These are phyloP conservation scores for Odontocolon sp. DNA, from an alignment of 2,888 invertebrate genomes.

Conservation along the genomic window DNA sequence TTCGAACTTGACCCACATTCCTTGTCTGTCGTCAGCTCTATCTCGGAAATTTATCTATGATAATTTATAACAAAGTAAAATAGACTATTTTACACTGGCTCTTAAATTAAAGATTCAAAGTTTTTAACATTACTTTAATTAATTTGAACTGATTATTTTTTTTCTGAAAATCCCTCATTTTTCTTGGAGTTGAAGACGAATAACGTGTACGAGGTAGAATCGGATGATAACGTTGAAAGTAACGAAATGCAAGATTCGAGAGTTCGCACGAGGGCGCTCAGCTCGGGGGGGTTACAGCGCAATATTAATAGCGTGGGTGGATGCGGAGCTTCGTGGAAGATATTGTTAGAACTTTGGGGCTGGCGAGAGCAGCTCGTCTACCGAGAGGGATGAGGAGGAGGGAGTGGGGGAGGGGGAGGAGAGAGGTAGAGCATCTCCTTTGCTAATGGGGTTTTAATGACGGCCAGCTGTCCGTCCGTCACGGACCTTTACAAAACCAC, in stretches of 20 bases:
- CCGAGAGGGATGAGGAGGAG: slow-evolving; percentile 53
- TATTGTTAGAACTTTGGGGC: slow-evolving; percentile 79
- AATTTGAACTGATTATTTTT: no score
- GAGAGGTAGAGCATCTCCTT: slow-evolving; percentile 67
- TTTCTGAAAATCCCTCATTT: no score
- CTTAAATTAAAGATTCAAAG: no score
- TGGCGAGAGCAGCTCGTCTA: slow-evolving; percentile 62
- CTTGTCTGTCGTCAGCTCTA: background rate
- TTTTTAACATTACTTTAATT: no score
- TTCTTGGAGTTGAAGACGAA: no score
- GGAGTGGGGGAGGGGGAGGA: slow-evolving; percentile 64
- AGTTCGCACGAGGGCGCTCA: slow-evolving; percentile 24
- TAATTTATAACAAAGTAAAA: no score
- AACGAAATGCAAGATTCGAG: slow-evolving; percentile 33
- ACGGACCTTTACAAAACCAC: slow-evolving; percentile 78
- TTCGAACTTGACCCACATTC: slow-evolving; percentile 40
- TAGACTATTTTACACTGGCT: no score
- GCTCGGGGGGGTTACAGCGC: slow-evolving; percentile 55
- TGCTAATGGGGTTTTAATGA: slow-evolving; percentile 79
- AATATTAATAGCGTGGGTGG: slow-evolving; percentile 80
- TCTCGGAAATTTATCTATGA: no score
- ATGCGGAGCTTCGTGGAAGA: slow-evolving; percentile 73
- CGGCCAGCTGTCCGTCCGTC: slow-evolving; percentile 80
- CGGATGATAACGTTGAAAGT: background rate
- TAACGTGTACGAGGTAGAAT: no score